Evolutionary conservation across 2,113 vertebrate genomes (phyloP).

Genomic region (Cavia aperea): DNA sequence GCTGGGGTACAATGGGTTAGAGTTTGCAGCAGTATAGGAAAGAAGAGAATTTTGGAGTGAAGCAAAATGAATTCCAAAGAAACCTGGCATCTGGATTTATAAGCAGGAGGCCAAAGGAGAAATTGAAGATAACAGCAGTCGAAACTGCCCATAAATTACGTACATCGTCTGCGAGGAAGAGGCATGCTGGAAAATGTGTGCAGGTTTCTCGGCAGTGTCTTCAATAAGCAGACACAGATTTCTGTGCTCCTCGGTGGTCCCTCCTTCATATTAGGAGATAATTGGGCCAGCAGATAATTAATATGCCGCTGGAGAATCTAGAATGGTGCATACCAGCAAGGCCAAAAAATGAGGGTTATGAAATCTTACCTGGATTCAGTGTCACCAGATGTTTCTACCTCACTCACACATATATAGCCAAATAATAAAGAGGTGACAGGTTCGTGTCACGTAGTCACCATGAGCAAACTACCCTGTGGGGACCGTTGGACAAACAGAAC

Average conservation of each 20-base stretch:
- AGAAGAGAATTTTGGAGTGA: neutral
- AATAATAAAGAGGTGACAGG: neutral
- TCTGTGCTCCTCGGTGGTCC: neutral
- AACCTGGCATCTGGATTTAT: constrained; percentile 52
- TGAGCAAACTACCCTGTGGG: neutral
- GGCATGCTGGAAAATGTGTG: neutral
- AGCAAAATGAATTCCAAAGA: constrained; percentile 41
- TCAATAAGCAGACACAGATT: neutral
- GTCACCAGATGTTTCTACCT: neutral
- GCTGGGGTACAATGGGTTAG: neutral
- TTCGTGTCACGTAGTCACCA: neutral
- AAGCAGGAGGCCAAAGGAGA: constrained; percentile 59
- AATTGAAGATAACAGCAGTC: constrained; percentile 27
- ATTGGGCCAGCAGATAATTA: neutral
- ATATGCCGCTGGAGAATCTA: neutral
- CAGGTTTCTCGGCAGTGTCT: neutral
- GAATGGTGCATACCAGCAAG: neutral
- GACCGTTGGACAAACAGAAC: neutral
- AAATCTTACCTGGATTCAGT: neutral
- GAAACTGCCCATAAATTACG: constrained; percentile 45
- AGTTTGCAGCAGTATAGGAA: neutral
- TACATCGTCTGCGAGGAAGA: neutral
- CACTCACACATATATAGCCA: neutral
- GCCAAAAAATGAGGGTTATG: neutral
- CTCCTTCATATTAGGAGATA: neutral